Evolutionary conservation across 1,140 invertebrate genomes (phyloP).

Genomic region (Drosophila lowei): DNA sequence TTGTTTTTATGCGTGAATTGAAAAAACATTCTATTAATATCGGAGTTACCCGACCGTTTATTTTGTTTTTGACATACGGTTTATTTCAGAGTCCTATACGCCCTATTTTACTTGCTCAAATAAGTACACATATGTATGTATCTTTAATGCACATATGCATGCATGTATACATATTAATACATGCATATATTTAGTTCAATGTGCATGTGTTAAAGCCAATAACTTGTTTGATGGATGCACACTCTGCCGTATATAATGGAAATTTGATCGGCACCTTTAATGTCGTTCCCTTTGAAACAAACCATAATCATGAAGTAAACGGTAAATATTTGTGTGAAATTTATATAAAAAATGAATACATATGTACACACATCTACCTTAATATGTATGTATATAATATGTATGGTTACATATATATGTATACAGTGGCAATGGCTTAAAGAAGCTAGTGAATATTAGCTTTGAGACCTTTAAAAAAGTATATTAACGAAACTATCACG

Average conservation of each 20-base stretch:
- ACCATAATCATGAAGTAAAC: neutral
- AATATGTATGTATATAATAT: neutral
- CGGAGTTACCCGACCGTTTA: neutral
- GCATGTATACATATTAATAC: conserved; percentile 4
- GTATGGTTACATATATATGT: too few species aligned
- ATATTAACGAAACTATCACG: neutral
- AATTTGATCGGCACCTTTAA: neutral
- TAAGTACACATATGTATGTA: conserved; percentile 1
- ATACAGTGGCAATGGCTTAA: too few species aligned
- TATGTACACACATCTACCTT: too few species aligned
- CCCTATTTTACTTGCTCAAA: neutral
- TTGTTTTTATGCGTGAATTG: conserved; percentile 2
- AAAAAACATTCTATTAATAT: neutral
- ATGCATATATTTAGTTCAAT: conserved; percentile 6
- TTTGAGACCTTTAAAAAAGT: too few species aligned
- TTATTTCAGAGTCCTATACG: neutral
- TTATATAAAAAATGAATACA: neutral
- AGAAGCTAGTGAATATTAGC: too few species aligned
- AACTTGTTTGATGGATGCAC: conserved; percentile 12
- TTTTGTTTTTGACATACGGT: too few species aligned
- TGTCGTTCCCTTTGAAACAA: neutral
- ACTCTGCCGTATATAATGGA: neutral
- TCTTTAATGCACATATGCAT: conserved; percentile 24
- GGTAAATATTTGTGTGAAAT: neutral
- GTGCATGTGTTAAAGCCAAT: conserved; percentile 18